Percentiles rank a stretch among this genome's conserved stretches.
phyloP scores from a whole-genome alignment of 2,113 vertebrate species.

The Ursus arctos region DNA sequence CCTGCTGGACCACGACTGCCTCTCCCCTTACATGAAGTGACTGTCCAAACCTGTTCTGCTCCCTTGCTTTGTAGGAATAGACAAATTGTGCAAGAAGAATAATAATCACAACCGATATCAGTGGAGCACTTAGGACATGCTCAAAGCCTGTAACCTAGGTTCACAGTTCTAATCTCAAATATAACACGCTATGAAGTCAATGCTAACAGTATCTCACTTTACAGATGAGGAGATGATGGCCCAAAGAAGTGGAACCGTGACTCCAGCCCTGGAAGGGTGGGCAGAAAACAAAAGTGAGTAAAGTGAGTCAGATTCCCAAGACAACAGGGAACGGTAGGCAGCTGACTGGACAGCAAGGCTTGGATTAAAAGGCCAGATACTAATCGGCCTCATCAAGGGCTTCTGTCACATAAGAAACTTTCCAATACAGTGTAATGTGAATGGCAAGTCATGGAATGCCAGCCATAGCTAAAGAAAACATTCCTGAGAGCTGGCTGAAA shows the following conservation, averaged over 20 bases:
- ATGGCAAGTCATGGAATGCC: not conserved
- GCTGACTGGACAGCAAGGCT: not conserved
- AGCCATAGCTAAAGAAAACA: constrained; percentile 36
- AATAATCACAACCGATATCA: not conserved
- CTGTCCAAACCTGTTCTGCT: not conserved
- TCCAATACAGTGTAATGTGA: not conserved
- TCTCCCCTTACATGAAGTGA: not conserved
- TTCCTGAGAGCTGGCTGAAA: constrained; percentile 1
- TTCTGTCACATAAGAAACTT: constrained; percentile 17
- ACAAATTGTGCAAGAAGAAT: not conserved
- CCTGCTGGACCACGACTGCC: not conserved
- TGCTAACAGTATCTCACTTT: not conserved
- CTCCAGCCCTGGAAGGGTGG: not conserved
- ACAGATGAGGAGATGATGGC: not conserved
- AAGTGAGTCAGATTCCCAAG: not conserved
- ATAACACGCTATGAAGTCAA: not conserved
- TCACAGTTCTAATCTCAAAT: constrained; percentile 42
- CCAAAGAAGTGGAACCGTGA: not conserved
- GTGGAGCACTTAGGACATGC: not conserved
- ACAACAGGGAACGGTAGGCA: not conserved
- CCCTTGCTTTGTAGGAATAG: not conserved
- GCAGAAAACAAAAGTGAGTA: not conserved
- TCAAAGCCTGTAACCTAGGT: not conserved
- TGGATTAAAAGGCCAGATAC: not conserved
- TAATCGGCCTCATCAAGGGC: not conserved